Evolutionary conservation across 2,888 invertebrate species (phyloP), one percentile per base, ranked within the genome.

Genomic region (Diachrysia chrysitis): DNA sequence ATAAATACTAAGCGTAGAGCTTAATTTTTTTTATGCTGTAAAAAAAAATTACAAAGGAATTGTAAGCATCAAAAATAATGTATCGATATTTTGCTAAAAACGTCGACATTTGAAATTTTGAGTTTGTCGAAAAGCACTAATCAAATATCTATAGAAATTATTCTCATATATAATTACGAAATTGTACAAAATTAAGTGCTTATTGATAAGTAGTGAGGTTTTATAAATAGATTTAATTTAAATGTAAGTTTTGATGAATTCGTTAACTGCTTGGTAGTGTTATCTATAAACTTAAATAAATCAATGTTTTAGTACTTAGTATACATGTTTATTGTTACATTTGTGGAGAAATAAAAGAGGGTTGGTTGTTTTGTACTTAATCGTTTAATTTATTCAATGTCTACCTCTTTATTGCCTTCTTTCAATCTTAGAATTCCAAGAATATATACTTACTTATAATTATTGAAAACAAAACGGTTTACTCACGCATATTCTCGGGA

Each of bases 101-200:
- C 65, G 64, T 76, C 68, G 69, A 78, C 75, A 85, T 89, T 89
- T 89, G 89, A 87, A 86, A 86, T 87, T 83, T 78, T 76, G 78
- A 84, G 84, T 86, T 83, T 70, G 55, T 81, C 76, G 63, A 58
- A 32, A 75, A 82, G 81, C 69, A 79, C 78, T 69, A 81, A 86
- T 84, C 78, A 76, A 74, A 71, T 59, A 60, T 29, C 14, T 61
- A 55, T 35, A 61, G 23, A 56, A 57, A 17, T 59, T 65, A 56
- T 69, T 58, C 55, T 54, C 21, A 17, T 25, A 48, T 60, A 46
- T 19, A 21, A 10, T 60, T 65, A 53, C 59, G 5, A 42, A 63
- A 69, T 42, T 80, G 79, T 82, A 79, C 66, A 75, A 73, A 76
- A 54, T 35, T 46, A 61, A 42, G 54, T 23, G 60, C 23, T 64